Evolutionary conservation across 1,140 invertebrate genomes (phyloP), one percentile per base, ranked within the genome.

Genomic region (Zaprionus nigranus): DNA sequence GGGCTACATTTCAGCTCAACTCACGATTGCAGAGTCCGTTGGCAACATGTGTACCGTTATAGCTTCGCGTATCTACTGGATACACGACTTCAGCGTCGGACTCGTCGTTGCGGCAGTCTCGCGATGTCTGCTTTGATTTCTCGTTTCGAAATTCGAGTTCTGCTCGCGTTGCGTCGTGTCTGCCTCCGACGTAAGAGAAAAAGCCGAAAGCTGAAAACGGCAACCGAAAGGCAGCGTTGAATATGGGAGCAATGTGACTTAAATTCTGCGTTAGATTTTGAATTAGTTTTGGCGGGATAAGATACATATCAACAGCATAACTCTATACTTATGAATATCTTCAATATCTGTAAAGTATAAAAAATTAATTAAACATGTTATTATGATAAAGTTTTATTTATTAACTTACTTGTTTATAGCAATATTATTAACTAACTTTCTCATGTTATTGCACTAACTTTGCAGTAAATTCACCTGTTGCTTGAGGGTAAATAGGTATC

Each of bases 51-150:
- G 85, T 79, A 88, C 81, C 81, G 85, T 90, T 88, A 90, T 85
- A 81, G 81, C 64, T 85, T 85, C 85, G 85, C 85, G 84, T 87
- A 88, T 88, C 85, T 81, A 90, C 86, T 90, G 85, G 76, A 90
- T 88, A 64, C 75, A 53, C 73, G 74, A 78, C 72, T 68, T 81
- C 68, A 53, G 34, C 74, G 68, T 57, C 56, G 61, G 34, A 62
- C 24, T 80, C 72, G 61, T 74, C 66, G 73, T 69, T 51, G 46
- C 46, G 46, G 20, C 46, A 51, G 20, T 51, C 46, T 51, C 46
- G 20, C 46, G 46, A 51, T 57, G 58, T 68, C 59, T 59, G 77
- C 78, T 81, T 81, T 81, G 79, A 81, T 81, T 81, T 81, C 40
- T 63, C 13, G 46, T 22, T 85, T 84, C 78, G 77, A 79, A 77